Conservation (phyloP, 2,888 invertebrate species). For the Liopterus haemorrhoidalis region DNA sequence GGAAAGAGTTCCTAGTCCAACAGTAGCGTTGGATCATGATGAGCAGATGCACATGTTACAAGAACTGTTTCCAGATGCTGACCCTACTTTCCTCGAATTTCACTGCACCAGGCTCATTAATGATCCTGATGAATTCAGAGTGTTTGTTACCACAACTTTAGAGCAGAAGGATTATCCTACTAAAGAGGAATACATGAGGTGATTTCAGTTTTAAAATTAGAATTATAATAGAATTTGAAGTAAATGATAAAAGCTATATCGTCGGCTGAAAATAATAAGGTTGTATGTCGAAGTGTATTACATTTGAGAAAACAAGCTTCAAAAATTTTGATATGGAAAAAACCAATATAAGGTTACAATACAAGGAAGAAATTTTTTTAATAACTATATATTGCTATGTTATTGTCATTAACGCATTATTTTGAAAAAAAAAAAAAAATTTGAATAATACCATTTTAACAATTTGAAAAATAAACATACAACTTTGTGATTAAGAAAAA, state of each 20-base stretch:
- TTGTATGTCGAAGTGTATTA: conserved; percentile 25
- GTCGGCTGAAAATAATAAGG: conserved; percentile 27
- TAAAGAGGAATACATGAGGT: conserved; percentile 42
- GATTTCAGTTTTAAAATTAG: conserved; percentile 10
- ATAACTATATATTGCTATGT: too few relatives aligned
- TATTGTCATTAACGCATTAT: too few relatives aligned
- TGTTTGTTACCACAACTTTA: conserved; percentile 37
- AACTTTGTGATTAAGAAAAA: too few relatives aligned
- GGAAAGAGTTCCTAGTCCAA: conserved; percentile 18
- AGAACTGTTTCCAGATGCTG: conserved; percentile 40
- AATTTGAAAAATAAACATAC: too few relatives aligned
- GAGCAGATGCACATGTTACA: conserved; percentile 36
- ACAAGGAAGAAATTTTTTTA: too few relatives aligned
- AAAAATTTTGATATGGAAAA: conserved; percentile 9
- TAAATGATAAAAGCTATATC: conserved; percentile 2
- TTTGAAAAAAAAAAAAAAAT: too few relatives aligned
- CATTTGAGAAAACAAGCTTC: neutral
- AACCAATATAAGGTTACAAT: too few relatives aligned
- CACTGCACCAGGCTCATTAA: conserved; percentile 36
- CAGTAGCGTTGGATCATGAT: conserved; percentile 32
- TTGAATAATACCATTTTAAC: too few relatives aligned
- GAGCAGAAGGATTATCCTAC: conserved; percentile 41
- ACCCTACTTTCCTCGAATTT: conserved; percentile 39
- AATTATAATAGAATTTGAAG: conserved; percentile 5
- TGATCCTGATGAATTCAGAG: conserved; percentile 32